A percentile compares a stretch with the other conserved stretches of the same genome.
These are phyloP conservation scores for Onychorhynchus coronatus DNA, from an alignment of 2,113 vertebrate species.

Conservation along the genomic window DNA sequence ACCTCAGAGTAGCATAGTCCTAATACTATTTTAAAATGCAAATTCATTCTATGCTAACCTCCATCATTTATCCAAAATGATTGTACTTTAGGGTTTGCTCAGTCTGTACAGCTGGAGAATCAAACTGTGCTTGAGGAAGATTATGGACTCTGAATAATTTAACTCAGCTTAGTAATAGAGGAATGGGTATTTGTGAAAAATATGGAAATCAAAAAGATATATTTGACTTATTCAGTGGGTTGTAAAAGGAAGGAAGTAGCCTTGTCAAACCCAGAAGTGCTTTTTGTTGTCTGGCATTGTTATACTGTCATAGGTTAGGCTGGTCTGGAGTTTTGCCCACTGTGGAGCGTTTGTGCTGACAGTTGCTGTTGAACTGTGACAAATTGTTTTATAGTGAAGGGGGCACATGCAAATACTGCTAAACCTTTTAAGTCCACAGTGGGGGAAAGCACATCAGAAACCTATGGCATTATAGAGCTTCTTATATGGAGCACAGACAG, in stretches of 20 bases:
- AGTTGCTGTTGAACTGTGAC: neutral
- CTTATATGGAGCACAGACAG: neutral
- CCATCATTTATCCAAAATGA: neutral
- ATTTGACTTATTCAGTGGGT: neutral
- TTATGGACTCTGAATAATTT: neutral
- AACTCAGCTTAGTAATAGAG: neutral
- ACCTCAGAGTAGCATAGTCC: neutral
- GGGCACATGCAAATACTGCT: neutral
- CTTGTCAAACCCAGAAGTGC: neutral
- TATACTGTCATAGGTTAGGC: neutral
- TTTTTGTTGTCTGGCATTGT: neutral
- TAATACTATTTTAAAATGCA: neutral
- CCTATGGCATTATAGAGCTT: neutral
- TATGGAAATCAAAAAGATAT: neutral
- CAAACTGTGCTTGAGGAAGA: neutral
- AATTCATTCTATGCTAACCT: neutral
- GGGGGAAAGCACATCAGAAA: neutral
- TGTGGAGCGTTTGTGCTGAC: neutral
- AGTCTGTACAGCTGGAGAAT: neutral
- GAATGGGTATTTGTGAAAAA: neutral
- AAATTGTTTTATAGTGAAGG: neutral
- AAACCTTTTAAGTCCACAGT: neutral
- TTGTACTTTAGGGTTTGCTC: neutral
- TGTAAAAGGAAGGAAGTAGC: neutral
- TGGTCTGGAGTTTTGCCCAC: neutral